Evolutionary conservation across 2,888 invertebrate genomes (phyloP), one percentile per base, ranked within the genome.

Genomic region (Busseola fusca): DNA sequence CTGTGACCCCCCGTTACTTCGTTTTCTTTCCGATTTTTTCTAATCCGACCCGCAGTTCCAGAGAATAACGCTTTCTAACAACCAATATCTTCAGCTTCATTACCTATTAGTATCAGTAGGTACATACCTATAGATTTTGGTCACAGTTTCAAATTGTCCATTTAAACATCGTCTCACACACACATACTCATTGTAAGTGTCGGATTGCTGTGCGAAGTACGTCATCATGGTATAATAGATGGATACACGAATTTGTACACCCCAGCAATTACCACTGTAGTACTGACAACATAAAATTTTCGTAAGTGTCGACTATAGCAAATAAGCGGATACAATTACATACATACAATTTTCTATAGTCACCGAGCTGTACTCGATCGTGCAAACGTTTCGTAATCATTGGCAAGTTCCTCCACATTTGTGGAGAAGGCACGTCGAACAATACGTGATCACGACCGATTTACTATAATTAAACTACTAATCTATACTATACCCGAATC

Each of bases 321-420:
- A 57, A 64, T 62, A 71, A 62, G 54, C 63, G 37, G 48, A 42
- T 37, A 34, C 3, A 27, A 27, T 27, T 42, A 21, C 25, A 60
- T 18, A 16, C n/a, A 60, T 30, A 65, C 14, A 59, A 58, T 57
- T 45, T 59, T 59, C 50, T 48, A 16, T 27, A 79, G 40, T 52
- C 69, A 56, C 30, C 37, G 25, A 30, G n/a, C 59, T 56, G 42
- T 50, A 64, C 54, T 54, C n/a, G 58, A 45, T 66, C 59, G 65
- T 67, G 69, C 64, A 50, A 69, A 45, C 70, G 57, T 81, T 73
- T 83, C 76, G 69, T 74, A 74, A 80, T 65, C 54, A 66, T 77
- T 76, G 76, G 68, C 82, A 59, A 48, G 79, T 69, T 72, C 73
- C 74, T 65, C 59, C 69, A 72, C 57, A 80, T 72, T 64, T 60